phyloP scores from a whole-genome alignment of 2,113 vertebrate species.

The Erythrocercus mccallii region DNA sequence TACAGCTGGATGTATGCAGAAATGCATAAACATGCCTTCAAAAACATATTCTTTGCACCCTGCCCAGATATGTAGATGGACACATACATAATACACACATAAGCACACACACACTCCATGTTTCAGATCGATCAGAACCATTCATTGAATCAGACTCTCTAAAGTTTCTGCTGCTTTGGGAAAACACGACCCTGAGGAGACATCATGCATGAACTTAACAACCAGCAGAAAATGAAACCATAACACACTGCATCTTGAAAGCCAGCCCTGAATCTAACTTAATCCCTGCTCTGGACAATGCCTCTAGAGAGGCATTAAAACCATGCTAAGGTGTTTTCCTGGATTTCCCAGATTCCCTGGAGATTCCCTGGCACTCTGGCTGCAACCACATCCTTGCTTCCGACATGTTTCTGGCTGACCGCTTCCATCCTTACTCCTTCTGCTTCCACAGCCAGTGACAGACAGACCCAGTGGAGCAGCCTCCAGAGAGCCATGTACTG shows the following conservation, averaged over 20 bases:
- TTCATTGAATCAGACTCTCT: slow-evolving; percentile 2
- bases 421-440: not conserved
- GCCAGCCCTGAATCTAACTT: not conserved
- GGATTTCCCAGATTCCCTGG: not conserved
- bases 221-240: slow-evolving; percentile 32
- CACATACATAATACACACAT: not conserved
- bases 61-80: not conserved
- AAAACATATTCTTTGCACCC: not conserved
- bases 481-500: rapidly evolving
- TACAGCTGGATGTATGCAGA: slow-evolving; percentile 3
- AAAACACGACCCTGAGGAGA: slow-evolving; percentile 23
- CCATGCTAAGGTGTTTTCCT: slow-evolving; percentile 11
- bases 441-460: rapidly evolving
- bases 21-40: slow-evolving; percentile 7
- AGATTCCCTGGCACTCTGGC: not conserved
- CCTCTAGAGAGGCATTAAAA: slow-evolving; percentile 8
- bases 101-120: too few species aligned
- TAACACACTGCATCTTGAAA: not conserved
- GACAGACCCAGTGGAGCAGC: not conserved
- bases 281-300: slow-evolving; percentile 8
- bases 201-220: not conserved
- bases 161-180: slow-evolving; percentile 39
- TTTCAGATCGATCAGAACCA: not conserved
- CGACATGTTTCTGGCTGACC: not conserved
- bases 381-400: not conserved